These are phyloP conservation scores for Orchesella cincta DNA, from an alignment of 1,140 invertebrate species.

Conservation along the genomic window DNA sequence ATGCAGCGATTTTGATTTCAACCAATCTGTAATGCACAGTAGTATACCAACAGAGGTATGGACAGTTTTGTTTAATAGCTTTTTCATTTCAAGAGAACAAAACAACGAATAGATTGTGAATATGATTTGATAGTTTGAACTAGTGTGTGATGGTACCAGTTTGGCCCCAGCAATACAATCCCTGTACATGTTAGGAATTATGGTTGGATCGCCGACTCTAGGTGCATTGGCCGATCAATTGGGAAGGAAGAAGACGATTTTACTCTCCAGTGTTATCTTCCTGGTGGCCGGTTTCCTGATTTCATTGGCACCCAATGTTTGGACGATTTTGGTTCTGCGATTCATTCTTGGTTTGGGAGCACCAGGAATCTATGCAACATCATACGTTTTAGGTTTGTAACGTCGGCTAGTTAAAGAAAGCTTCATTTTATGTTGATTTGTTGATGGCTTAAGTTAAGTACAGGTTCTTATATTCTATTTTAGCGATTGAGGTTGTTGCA, in stretches of 20 bases:
- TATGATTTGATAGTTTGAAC: slow-evolving; percentile 8
- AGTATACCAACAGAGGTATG: not conserved
- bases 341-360: slow-evolving; percentile 41
- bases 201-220: slow-evolving; percentile 45
- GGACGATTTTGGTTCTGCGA: slow-evolving; percentile 39
- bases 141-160: slow-evolving; percentile 41
- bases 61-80: not conserved
- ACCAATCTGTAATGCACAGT: too few species aligned
- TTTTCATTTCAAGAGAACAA: not conserved
- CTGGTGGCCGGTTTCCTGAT: slow-evolving; percentile 40
- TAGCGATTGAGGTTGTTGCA: slow-evolving; percentile 43
- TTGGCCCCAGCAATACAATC: slow-evolving; percentile 45
- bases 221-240: slow-evolving; percentile 47
- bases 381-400: slow-evolving; percentile 39
- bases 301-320: slow-evolving; percentile 39
- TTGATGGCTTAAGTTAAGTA: too few species aligned
- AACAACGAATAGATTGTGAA: not conserved
- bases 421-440: too few species aligned
- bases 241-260: slow-evolving; percentile 43
- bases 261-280: slow-evolving; percentile 45
- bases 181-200: slow-evolving; percentile 50
- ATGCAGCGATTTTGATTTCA: too few species aligned
- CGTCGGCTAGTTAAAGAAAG: too few species aligned
- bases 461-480: slow-evolving; percentile 27
- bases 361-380: slow-evolving; percentile 47